Percentiles rank a stretch among this genome's conserved stretches.
phyloP scores from a whole-genome alignment of 2,888 invertebrate genomes.

The Agrilus biguttatus region DNA sequence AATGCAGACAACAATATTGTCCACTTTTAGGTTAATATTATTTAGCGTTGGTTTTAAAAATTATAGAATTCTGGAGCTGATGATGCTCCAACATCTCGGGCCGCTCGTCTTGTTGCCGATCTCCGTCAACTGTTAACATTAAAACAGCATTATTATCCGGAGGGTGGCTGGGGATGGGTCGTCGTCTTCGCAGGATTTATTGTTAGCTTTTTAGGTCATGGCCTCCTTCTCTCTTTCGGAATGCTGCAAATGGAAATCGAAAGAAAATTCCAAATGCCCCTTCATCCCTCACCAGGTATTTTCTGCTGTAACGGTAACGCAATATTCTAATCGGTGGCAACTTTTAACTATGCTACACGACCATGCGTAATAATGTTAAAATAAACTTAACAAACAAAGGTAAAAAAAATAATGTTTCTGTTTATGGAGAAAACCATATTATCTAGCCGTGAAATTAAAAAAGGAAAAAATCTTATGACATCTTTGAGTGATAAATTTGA shows the following conservation, averaged over 20 bases:
- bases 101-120: slow-evolving; percentile 37
- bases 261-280: slow-evolving; percentile 37
- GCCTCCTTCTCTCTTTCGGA: slow-evolving; percentile 52
- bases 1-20: too few relatives aligned
- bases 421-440: too few relatives aligned
- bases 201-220: slow-evolving; percentile 61
- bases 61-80: slow-evolving; percentile 27
- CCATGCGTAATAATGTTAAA: too few relatives aligned
- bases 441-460: too few relatives aligned
- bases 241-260: slow-evolving; percentile 30
- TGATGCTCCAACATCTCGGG: slow-evolving; percentile 38
- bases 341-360: too few relatives aligned
- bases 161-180: slow-evolving; percentile 82
- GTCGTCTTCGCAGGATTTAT: slow-evolving; percentile 57
- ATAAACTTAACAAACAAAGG: too few relatives aligned
- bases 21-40: too few relatives aligned
- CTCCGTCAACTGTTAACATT: slow-evolving; percentile 47
- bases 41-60: slow-evolving; percentile 2
- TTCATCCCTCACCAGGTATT: slow-evolving; percentile 50
- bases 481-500: too few relatives aligned
- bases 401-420: too few relatives aligned
- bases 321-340: too few relatives aligned
- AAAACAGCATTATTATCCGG: slow-evolving; percentile 73
- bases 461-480: too few relatives aligned
- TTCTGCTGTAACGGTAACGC: too few relatives aligned